phyloP scores from a whole-genome alignment of 2,797 vertebrate genomes.

The Buphagus erythrorhynchus region DNA sequence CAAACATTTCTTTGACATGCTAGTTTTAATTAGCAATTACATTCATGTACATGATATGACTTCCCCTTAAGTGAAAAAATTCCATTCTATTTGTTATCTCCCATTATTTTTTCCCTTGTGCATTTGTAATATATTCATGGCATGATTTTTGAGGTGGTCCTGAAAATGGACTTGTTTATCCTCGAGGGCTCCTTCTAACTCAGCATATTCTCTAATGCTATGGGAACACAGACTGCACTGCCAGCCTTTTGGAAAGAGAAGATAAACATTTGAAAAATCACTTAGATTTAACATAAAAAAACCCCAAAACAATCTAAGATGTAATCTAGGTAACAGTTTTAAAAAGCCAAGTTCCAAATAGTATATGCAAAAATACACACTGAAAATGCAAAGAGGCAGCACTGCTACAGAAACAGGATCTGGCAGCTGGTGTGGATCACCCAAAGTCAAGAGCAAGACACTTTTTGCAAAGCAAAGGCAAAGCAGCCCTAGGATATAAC shows the following conservation, averaged over 20 bases:
- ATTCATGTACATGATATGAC: background rate
- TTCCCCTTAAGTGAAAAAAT: background rate
- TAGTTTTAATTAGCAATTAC: conserved; percentile 4
- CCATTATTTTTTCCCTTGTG: background rate
- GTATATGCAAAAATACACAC: background rate
- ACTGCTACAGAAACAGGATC: background rate
- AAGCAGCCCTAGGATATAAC: background rate
- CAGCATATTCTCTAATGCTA: background rate
- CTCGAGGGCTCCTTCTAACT: background rate
- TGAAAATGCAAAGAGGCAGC: background rate
- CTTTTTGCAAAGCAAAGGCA: background rate
- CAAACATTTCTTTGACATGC: background rate
- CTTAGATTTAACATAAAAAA: background rate
- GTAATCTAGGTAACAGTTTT: background rate
- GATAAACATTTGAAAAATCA: background rate
- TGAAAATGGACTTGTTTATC: background rate
- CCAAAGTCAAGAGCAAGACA: background rate
- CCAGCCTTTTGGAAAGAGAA: background rate
- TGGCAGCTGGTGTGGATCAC: background rate
- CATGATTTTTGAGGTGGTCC: background rate
- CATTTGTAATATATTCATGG: background rate
- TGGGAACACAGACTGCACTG: background rate
- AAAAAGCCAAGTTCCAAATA: background rate
- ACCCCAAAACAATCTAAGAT: background rate
- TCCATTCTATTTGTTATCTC: background rate